These are phyloP conservation scores for Eulacestoma nigropectus DNA, from an alignment of 2,113 vertebrate species.

Conservation along the genomic window DNA sequence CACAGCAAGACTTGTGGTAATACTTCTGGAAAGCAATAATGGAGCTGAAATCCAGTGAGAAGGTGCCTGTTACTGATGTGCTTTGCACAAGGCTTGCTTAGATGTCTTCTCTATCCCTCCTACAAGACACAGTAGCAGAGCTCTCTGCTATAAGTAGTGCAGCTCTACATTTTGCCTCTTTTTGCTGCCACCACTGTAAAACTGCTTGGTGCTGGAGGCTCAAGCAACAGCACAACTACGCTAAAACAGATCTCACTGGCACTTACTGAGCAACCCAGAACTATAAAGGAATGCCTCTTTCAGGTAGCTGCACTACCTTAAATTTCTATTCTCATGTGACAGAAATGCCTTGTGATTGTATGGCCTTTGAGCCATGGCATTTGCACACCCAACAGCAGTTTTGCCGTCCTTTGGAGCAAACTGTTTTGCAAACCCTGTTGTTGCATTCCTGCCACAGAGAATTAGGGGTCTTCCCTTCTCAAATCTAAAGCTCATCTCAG, in stretches of 20 bases:
- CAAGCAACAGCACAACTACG: neutral
- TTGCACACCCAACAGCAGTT: neutral
- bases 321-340: neutral
- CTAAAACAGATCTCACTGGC: neutral
- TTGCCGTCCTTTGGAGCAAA: neutral
- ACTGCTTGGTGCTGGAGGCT: neutral
- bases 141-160: neutral
- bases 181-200: neutral
- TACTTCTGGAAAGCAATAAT: neutral
- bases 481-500: neutral
- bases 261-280: neutral
- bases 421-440: neutral
- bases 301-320: neutral
- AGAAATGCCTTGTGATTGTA: neutral
- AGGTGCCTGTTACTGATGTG: neutral
- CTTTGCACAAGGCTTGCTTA: neutral
- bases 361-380: neutral
- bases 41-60: neutral
- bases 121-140: neutral
- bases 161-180: neutral
- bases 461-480: neutral
- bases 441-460: neutral
- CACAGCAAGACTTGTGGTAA: neutral
- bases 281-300: neutral
- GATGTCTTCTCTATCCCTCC: neutral